Evolutionary conservation across 2,113 vertebrate species (phyloP), one percentile per base, ranked within the genome.

Genomic region (Sander lucioperca): DNA sequence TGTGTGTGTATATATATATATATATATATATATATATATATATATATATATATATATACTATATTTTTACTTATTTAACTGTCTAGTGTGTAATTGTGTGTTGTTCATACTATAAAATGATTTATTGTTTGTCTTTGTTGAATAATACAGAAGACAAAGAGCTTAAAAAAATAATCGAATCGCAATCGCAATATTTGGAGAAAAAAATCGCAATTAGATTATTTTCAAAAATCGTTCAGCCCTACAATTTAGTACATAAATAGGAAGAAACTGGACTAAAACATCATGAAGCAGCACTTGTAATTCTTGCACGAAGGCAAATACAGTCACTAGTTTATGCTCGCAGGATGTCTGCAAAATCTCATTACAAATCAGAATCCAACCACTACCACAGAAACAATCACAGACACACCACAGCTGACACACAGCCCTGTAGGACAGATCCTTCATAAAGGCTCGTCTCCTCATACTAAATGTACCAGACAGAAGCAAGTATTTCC

Each of bases 391-490:
- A 74, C 67, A 84, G 54, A 82, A 74, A 83, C 58, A 82, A 88
- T 90, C 80, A 73, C 80, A 84, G 73, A 74, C 47, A 79, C 82
- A 82, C 82, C 86, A 86, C 78, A 85, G 79, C 77, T 54, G 82
- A 92, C 91, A 92, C 83, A 86, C 76, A 89, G 82, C 74, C 79
- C 87, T 84, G 51, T 48, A 89, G 79, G 61, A 74, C 45, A 33
- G 33, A 89, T 50, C 56, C 56, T 79, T 85, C 84, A 87, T 80
- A 80, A 73, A 83, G 69, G 27, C 70, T 88, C 70, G 74, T 91
- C 88, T 92, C 79, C 87, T 91, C 72, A 66, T 83, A 82, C 85
- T 92, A 93, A 91, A 93, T 91, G 89, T 91, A 91, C 79, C 71
- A 86, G 50, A 50, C 68, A 77, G 70, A 72, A 75, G 82, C 75